Base-by-base conservation (phyloP, 2,113 vertebrate species). In the Chionomys nivalis region DNA sequence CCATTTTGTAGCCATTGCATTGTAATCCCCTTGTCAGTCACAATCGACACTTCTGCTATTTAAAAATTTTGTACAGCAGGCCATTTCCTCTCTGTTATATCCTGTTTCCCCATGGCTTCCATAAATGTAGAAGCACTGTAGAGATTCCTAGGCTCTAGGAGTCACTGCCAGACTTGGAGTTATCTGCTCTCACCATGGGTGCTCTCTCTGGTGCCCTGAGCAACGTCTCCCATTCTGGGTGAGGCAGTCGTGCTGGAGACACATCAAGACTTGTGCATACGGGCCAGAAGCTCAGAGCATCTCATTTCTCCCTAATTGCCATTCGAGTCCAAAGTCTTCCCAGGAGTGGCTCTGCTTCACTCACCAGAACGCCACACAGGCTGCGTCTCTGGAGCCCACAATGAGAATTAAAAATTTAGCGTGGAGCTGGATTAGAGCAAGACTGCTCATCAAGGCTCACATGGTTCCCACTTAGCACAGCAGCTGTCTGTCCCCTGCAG, bases 231-330 rank as follows among this genome's bases (percentile, higher is more conserved):
- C 87, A 83, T 14, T n/a, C 44, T 0, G 52, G 44, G 39, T 24
- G 72, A 78, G 55, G 93, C 91, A 81, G n/a, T 6, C 44, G 7
- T 12, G 10, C 24, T 82, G 42, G 66, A 97, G 31, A 42, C 52
- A 42, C 72, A 91, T 87, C 87, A 94, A 79, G 85, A 82, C 61
- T 47, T 63, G 58, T 23, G 2, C n/a, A 65, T 76, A n/a, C 2
- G 63, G 87, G 63, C 66, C 42, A 1, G 61, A 95, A 78, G 13
- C 77, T 75, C 31, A 8, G 82, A 49, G 77, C 13, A 10, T 52
- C 89, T 87, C 89, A 21, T 92, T 94, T 58, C 23, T 89, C 31
- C 65, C 79, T 96, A 90, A 92, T 91, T 94, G 73, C 85, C 65
- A 61, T 26, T 73, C 11, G 92, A 91, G 55, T 87, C 76, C 73